Base-by-base conservation (phyloP, 2,113 vertebrate genomes). In the Hipposideros armiger region DNA sequence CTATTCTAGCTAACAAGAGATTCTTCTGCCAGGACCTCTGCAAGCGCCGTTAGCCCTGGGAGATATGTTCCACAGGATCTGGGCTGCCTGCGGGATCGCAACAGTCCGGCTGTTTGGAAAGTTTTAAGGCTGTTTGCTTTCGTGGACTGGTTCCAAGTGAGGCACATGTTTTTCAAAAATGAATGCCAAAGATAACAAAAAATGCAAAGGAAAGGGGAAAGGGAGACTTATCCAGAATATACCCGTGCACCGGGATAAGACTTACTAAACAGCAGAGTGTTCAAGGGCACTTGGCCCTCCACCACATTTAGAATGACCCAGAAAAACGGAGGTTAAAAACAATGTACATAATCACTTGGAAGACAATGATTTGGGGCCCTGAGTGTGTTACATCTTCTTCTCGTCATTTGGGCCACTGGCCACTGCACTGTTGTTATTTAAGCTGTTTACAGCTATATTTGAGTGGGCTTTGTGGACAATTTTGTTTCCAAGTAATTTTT, bases 141-240 rank as follows among this genome's bases (percentile, higher is more conserved):
- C 16, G 36, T 96, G 96, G 96, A 67, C 89, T 83, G n/a, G 52
- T 83, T 97, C 97, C 97, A 98, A 96, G 86, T 47, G 94, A 98
- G 95, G 95, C 82, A 4, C 97, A 93, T 97, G 94, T 86, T 97
- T 97, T 94, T 80, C 47, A 81, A 86, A 94, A 81, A 30, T 0
- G 10, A 96, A 97, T 89, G 96, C 94, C 94, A 97, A 97, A 96
- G 96, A 97, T 96, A 98, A 97, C 92, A 95, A 90, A 94, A 95
- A 95, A 97, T 78, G 94, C 96, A 95, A 91, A 97, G 94, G 47
- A 85, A 73, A 83, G 85, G 52, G 28, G 60, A 77, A 69, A 66
- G 78, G 74, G 78, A 92, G 90, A 60, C 64, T 94, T 62, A 84
- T 24, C 76, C 94, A 72, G 69, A 90, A 64, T 36, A 47, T 2